Percentiles rank a stretch among this genome's conserved stretches.
Evolutionary conservation across 2,113 vertebrate genomes (phyloP).

Genomic region (western clawed frog (Xenopus tropicalis)): UCB_Xtro_10.0 CM004448.2:90061501-90062000

Average conservation of each 20-base stretch:
- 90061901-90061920: too few species aligned
- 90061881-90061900: too few species aligned
- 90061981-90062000: too few species aligned
- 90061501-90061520: conserved; percentile 43
- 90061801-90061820: too few species aligned
- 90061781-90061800: too few species aligned
- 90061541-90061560: conserved; percentile 45
- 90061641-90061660: conserved; percentile 44
- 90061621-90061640: conserved; percentile 44
- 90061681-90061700: conserved; percentile 43
- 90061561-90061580: conserved; percentile 45
- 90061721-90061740: conserved; percentile 22
- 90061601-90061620: conserved; percentile 45
- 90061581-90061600: conserved; percentile 43
- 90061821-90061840: too few species aligned
- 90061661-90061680: conserved; percentile 39
- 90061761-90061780: conserved; percentile 27
- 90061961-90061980: too few species aligned
- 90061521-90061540: conserved; percentile 40
- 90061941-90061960: too few species aligned
- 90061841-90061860: too few species aligned
- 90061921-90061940: too few species aligned
- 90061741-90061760: conserved; percentile 17
- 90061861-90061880: too few species aligned
- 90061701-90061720: conserved; percentile 24